Evolutionary conservation across 1,140 invertebrate genomes (phyloP).

Genomic region (Patella vulgata): DNA sequence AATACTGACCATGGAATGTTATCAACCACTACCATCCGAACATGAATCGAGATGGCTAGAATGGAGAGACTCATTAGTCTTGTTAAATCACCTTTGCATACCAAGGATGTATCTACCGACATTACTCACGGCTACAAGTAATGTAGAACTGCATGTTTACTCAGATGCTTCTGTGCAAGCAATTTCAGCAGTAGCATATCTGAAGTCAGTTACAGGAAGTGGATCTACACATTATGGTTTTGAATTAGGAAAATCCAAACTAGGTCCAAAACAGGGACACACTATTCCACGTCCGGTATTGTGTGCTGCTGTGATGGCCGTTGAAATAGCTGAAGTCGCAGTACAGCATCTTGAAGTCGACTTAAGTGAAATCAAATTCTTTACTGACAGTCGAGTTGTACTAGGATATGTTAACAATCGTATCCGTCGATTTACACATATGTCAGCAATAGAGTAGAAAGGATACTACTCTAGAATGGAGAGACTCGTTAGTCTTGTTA

Average conservation of each 20-base stretch:
- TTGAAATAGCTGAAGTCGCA: constrained; percentile 13
- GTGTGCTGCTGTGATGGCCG: constrained; percentile 22
- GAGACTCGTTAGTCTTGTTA: constrained; percentile 2
- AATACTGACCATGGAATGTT: constrained; percentile 16
- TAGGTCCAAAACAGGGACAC: constrained; percentile 17
- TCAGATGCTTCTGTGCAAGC: constrained; percentile 29
- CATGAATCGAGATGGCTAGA: constrained; percentile 21
- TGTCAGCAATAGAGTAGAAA: no score
- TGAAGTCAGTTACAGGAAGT: background rate
- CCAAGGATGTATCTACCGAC: constrained; percentile 9
- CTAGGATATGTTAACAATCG: constrained; percentile 22
- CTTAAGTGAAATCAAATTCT: no score
- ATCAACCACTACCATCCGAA: constrained; percentile 19
- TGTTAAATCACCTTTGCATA: constrained; percentile 12
- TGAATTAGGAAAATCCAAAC: constrained; percentile 23
- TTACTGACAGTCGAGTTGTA: no score
- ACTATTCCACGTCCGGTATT: constrained; percentile 30
- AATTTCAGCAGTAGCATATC: constrained; percentile 24
- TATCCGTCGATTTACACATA: constrained; percentile 17
- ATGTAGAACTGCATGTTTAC: constrained; percentile 20
- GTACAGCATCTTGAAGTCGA: constrained; percentile 3
- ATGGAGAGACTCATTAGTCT: constrained; percentile 16
- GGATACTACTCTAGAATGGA: no score
- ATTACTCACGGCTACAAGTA: no score
- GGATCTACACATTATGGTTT: constrained; percentile 3